Conservation (phyloP, 2,888 invertebrate genomes). For the Athetis lepigone region DNA sequence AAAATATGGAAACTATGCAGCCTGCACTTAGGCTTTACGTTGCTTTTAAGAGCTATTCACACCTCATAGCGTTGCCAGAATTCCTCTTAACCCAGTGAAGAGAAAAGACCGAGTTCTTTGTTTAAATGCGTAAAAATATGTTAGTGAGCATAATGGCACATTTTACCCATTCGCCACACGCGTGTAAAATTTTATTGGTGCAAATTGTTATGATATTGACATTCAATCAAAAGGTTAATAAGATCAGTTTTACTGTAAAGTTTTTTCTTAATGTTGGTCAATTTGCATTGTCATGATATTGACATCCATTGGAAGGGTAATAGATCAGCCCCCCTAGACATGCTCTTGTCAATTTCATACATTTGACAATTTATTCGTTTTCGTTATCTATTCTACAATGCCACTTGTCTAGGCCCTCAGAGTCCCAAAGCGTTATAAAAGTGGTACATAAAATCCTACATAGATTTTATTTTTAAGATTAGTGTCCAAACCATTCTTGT, state of each 20-base stretch:
- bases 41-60: constrained; percentile 44
- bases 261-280: constrained; percentile 1
- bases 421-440: no score
- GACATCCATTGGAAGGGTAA: no score
- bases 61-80: constrained; percentile 35
- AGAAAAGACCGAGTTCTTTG: constrained; percentile 4
- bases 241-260: neutral
- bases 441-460: no score
- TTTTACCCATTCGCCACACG: neutral
- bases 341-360: no score
- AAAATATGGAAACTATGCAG: constrained; percentile 38
- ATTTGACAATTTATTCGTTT: no score
- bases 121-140: constrained; percentile 7
- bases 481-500: constrained; percentile 24
- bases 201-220: constrained; percentile 32
- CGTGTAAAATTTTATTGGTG: neutral
- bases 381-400: no score
- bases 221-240: constrained; percentile 14
- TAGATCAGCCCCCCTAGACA: no score
- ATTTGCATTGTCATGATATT: no score
- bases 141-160: no score
- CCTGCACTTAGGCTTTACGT: constrained; percentile 40
- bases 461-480: neutral
- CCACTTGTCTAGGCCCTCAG: no score
- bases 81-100: constrained; percentile 40